Evolutionary conservation across 2,113 vertebrate genomes (phyloP), one percentile per base, ranked within the genome.

Genomic region (Synodontis membranacea): DNA sequence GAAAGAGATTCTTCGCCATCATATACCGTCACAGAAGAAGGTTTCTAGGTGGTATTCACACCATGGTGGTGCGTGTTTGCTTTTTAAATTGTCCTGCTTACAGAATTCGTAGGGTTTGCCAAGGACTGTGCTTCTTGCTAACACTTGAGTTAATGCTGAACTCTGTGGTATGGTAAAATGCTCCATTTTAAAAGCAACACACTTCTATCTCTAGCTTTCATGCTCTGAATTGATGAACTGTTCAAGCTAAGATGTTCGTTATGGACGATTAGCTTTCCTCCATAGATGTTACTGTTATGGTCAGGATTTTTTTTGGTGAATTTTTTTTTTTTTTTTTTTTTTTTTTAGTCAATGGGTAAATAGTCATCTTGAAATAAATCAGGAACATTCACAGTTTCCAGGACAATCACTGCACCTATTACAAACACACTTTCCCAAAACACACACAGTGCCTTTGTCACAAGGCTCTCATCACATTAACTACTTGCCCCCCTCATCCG

Each of bases 381-480:
- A 83, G 44, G 54, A 34, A 44, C 42, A 64, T 14, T 15, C 34
- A 52, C 58, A n/a, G 72, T 70, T 78, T 58, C 50, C 37, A 84
- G 68, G 50, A 56, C 60, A 84, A 52, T 72, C 62, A 80, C n/a
- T n/a, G n/a, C n/a, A 74, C 64, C 58, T 31, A 6, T 48, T 44
- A 72, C 52, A 58, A 31, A 70, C 28, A 74, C 21, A 46, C 58
- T 15, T 25, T 9, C 66, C 3, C 28, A 68, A 62, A 15, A 70
- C 37, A 70, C 37, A 70, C 66, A 70, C 15, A 9, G 37, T 72
- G 19, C 68, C n/a, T n/a, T n/a, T n/a, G n/a, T n/a, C n/a, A n/a
- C n/a, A n/a, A n/a, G n/a, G 39, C n/a, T 84, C 44, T 82, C 82
- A 78, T 86, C 85, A 86, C 46, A 85, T 34, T 82, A 70, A 50